phyloP scores from a whole-genome alignment of 1,140 invertebrate genomes.

The Hetaerina americana region DNA sequence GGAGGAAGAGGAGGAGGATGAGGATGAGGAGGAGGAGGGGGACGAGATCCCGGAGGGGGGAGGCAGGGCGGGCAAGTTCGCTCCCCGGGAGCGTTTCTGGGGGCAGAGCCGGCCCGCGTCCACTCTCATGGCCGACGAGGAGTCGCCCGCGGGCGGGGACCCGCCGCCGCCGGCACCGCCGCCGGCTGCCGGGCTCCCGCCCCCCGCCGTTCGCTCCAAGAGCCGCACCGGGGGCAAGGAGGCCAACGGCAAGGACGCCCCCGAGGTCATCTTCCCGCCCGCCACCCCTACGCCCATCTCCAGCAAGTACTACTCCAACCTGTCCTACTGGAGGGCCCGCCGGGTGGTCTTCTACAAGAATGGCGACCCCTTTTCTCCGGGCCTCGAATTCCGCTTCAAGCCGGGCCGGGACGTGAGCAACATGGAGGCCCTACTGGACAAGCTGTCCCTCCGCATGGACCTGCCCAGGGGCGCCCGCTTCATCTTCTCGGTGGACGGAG shows the following conservation, averaged over 20 bases:
- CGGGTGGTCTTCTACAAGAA: slow-evolving; percentile 85
- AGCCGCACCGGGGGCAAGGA: slow-evolving; percentile 23
- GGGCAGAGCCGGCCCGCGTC: not conserved
- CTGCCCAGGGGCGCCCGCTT: slow-evolving; percentile 71
- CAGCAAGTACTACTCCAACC: slow-evolving; percentile 47
- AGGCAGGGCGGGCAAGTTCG: not conserved
- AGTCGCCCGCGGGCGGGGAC: not conserved
- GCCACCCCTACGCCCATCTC: slow-evolving; percentile 9
- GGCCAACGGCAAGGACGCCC: slow-evolving; percentile 31
- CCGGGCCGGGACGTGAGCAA: slow-evolving; percentile 75
- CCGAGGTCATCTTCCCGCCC: slow-evolving; percentile 33
- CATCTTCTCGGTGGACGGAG: slow-evolving; percentile 82
- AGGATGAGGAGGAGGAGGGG: not conserved
- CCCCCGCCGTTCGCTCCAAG: not conserved
- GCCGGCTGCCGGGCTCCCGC: not conserved
- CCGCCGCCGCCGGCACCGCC: not conserved
- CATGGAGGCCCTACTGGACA: slow-evolving; percentile 72
- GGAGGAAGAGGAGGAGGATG: not conserved
- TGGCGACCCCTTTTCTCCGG: slow-evolving; percentile 82
- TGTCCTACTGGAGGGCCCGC: slow-evolving; percentile 70
- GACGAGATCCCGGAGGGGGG: not conserved
- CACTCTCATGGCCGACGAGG: not conserved
- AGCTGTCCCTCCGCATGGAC: slow-evolving; percentile 56
- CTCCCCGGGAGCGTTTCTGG: not conserved
- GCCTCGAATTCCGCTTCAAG: slow-evolving; percentile 77